Percentiles rank a stretch among this genome's conserved stretches.
phyloP scores from a whole-genome alignment of 2,113 vertebrate genomes.

The Coryphaenoides rupestris region DNA sequence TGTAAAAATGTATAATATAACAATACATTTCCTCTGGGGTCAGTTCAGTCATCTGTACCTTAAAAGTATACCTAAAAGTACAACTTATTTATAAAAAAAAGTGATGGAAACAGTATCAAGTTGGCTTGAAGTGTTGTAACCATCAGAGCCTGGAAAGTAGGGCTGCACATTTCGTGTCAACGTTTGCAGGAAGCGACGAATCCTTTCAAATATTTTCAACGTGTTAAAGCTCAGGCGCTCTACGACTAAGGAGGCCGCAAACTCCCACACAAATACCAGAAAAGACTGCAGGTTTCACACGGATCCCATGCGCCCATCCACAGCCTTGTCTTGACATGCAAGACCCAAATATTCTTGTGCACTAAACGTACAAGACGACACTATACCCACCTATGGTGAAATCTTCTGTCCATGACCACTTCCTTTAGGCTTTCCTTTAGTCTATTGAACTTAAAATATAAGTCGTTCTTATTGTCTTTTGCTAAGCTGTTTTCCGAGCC shows the following conservation, averaged over 20 bases:
- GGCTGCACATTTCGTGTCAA: background rate
- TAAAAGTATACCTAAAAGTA: too few species aligned
- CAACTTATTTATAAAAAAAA: too few species aligned
- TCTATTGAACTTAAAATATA: constrained; percentile 19
- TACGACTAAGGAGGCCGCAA: background rate
- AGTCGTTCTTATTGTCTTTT: constrained; percentile 30
- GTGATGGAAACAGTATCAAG: background rate
- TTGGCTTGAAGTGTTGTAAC: background rate
- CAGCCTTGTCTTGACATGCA: constrained; percentile 1
- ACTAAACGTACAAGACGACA: constrained; percentile 16
- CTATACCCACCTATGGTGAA: constrained; percentile 32
- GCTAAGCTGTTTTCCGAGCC: constrained; percentile 34
- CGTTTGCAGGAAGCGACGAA: background rate
- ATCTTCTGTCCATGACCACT: constrained; percentile 51
- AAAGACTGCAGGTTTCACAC: background rate
- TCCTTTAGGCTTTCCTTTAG: constrained; percentile 49
- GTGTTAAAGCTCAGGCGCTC: background rate
- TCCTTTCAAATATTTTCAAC: background rate
- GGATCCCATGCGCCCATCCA: background rate
- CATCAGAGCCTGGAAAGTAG: background rate
- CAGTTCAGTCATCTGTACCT: too few species aligned
- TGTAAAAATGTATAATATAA: too few species aligned
- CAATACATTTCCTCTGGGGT: too few species aligned
- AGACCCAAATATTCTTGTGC: constrained; percentile 23
- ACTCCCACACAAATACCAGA: background rate